phyloP scores from a whole-genome alignment of 2,113 vertebrate species.

The Aix galericulata region DNA sequence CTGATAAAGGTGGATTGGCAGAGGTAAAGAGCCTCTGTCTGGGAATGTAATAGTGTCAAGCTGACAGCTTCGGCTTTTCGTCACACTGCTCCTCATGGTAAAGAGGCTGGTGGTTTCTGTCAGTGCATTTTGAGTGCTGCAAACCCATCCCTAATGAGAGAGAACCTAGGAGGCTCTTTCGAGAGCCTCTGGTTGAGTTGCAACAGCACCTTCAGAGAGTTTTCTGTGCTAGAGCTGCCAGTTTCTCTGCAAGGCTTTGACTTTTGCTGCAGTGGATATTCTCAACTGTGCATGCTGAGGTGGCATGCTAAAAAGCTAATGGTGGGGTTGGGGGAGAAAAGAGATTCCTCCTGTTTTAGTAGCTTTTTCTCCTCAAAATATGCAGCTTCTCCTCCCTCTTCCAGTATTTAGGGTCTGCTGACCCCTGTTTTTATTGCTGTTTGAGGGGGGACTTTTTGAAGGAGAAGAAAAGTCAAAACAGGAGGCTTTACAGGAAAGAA shows the following conservation, averaged over 20 bases:
- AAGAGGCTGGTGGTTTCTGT: background rate
- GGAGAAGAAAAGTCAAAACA: background rate
- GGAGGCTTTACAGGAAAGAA: constrained; percentile 60
- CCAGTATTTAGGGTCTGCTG: background rate
- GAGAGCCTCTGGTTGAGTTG: background rate
- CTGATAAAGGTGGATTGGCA: background rate
- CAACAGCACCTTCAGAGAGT: background rate
- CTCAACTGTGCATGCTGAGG: background rate
- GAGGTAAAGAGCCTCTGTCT: background rate
- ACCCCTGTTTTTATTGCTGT: background rate
- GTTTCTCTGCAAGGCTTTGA: background rate
- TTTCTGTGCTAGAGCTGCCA: background rate
- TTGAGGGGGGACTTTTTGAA: background rate
- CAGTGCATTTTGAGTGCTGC: background rate
- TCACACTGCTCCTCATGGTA: background rate
- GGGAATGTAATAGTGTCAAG: background rate
- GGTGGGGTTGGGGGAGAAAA: background rate
- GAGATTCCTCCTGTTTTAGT: background rate
- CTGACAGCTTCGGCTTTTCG: background rate
- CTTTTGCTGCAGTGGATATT: background rate
- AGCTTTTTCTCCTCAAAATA: background rate
- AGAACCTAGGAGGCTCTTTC: background rate
- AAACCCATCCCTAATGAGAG: background rate
- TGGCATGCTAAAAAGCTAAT: background rate
- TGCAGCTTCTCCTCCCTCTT: background rate